Conservation (phyloP, 2,113 vertebrate species). For the Micronisus gabar region DNA sequence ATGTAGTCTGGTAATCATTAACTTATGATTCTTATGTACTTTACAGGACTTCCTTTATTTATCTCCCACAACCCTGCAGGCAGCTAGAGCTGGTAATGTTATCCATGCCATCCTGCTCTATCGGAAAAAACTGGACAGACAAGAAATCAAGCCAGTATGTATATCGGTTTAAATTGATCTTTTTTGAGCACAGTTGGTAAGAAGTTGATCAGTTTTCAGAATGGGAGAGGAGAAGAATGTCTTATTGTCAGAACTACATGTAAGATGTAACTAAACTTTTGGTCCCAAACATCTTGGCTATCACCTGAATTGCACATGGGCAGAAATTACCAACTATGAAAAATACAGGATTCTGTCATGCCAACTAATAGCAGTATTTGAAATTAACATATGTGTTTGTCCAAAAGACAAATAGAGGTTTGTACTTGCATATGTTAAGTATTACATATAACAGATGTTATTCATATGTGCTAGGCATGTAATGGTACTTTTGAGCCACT, state of each 20-base stretch:
- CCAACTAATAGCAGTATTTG: neutral
- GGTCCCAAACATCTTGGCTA: neutral
- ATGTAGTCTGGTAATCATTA: neutral
- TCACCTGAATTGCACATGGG: neutral
- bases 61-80: slow-evolving; percentile 84
- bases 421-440: neutral
- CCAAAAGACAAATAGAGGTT: neutral
- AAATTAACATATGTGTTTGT: neutral
- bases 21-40: neutral
- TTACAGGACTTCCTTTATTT: slow-evolving; percentile 88
- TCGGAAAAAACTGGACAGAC: slow-evolving; percentile 90
- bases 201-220: neutral
- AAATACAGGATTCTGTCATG: neutral
- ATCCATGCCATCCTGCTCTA: slow-evolving; percentile 92
- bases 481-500: neutral
- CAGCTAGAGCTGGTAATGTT: slow-evolving; percentile 91
- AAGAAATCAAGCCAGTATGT: slow-evolving; percentile 94
- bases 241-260: neutral
- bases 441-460: neutral
- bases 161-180: neutral
- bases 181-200: neutral
- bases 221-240: neutral
- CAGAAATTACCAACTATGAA: neutral
- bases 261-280: neutral
- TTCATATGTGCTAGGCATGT: neutral